A percentile compares a stretch with the other conserved stretches of the same genome.
Conservation (phyloP, 2,113 vertebrate species). For the Caranx ignobilis region DNA sequence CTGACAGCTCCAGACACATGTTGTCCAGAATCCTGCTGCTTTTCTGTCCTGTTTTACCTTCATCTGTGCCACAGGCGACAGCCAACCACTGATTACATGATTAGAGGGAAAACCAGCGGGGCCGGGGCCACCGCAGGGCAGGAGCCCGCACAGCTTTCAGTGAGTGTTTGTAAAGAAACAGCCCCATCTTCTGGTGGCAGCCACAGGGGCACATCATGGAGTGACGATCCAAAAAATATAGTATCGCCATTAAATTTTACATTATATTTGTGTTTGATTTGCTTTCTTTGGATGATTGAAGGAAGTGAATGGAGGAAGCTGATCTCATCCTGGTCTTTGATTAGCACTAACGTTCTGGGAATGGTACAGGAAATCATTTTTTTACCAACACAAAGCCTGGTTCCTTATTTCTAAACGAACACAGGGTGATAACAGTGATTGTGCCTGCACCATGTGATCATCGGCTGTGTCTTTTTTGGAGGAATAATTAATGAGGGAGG, state of each 20-base stretch:
- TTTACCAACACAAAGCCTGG: neutral
- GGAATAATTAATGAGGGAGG: neutral
- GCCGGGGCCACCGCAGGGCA: neutral
- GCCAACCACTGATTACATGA: neutral
- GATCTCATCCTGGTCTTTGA: neutral
- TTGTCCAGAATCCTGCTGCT: conserved; percentile 2
- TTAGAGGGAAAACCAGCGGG: neutral
- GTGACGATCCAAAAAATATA: neutral
- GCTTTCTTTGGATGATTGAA: too few species aligned
- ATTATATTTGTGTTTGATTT: neutral
- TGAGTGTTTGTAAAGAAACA: conserved; percentile 44
- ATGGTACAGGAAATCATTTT: neutral
- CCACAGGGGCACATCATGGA: neutral
- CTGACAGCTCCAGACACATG: neutral
- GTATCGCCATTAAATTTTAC: neutral
- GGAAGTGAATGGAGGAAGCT: neutral
- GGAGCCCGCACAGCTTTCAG: neutral
- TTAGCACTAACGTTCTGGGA: too few species aligned
- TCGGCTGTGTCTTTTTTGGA: too few species aligned
- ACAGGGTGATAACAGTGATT: neutral
- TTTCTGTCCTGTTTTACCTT: neutral
- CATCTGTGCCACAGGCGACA: neutral
- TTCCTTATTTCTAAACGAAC: neutral
- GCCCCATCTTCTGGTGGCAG: conserved; percentile 61
- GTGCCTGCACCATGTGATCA: neutral